These are phyloP conservation scores for Drosophila mauritiana DNA, from an alignment of 1,140 invertebrate species.

Conservation along the genomic window DNA sequence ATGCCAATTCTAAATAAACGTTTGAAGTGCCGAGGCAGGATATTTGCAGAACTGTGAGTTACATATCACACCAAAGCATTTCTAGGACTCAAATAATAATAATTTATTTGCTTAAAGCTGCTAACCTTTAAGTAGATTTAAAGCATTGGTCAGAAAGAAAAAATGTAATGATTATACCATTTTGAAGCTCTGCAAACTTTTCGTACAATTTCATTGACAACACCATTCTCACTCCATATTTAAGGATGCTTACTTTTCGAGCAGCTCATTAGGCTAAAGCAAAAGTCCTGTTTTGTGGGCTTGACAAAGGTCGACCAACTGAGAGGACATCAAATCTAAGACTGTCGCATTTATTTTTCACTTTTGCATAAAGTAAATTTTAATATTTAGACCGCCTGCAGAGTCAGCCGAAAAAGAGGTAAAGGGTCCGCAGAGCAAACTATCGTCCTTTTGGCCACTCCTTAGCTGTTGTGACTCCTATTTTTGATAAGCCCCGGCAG, in stretches of 20 bases:
- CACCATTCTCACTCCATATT: background rate
- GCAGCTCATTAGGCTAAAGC: conserved; percentile 58
- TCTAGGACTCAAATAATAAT: too few relatives aligned
- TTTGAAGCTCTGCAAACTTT: background rate
- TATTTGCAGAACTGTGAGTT: too few relatives aligned
- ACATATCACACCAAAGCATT: too few relatives aligned
- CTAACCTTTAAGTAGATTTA: background rate
- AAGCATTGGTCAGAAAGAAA: background rate
- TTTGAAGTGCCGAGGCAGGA: background rate
- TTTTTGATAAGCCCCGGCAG: conserved; percentile 52
- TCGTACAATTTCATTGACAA: background rate
- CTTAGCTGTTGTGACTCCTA: conserved; percentile 33
- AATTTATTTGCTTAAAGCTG: background rate
- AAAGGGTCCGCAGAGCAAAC: conserved; percentile 51
- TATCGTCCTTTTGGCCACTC: conserved; percentile 38
- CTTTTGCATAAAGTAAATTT: conserved; percentile 63
- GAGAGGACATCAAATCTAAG: conserved; percentile 6
- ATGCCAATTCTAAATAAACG: background rate
- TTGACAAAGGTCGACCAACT: conserved; percentile 34
- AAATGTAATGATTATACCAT: too few relatives aligned
- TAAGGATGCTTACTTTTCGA: conserved; percentile 47
- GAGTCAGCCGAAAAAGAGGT: conserved; percentile 63
- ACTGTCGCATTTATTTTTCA: conserved; percentile 66
- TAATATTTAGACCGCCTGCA: conserved; percentile 63
- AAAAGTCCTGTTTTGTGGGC: conserved; percentile 20